These are phyloP conservation scores for Thamnaconus septentrionalis DNA, from an alignment of 2,113 vertebrate genomes.

Conservation along the genomic window DNA sequence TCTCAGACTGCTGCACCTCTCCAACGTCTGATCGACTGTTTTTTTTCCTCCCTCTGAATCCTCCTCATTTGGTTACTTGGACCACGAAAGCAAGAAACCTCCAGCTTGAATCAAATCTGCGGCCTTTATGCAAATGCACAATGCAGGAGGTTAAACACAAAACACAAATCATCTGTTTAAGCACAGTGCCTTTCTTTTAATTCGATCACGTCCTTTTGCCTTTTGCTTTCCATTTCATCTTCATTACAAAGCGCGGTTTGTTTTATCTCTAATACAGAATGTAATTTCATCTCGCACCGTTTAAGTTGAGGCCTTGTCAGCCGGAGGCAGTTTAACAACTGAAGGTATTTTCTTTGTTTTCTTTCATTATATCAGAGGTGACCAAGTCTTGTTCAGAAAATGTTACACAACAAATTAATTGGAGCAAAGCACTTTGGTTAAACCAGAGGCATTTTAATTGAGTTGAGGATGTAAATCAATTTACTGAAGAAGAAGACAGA, in stretches of 20 bases:
- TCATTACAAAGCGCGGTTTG: constrained; percentile 46
- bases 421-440: constrained; percentile 63
- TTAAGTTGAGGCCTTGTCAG: constrained; percentile 54
- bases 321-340: constrained; percentile 53
- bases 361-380: constrained; percentile 69
- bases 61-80: neutral
- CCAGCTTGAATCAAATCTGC: neutral
- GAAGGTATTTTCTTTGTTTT: constrained; percentile 67
- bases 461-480: constrained; percentile 78
- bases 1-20: constrained; percentile 9
- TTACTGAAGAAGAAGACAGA: constrained; percentile 70
- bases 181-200: constrained; percentile 19
- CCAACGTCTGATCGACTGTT: neutral
- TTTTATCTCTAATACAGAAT: constrained; percentile 47
- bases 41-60: neutral
- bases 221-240: constrained; percentile 62
- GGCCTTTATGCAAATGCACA: constrained; percentile 1
- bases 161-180: constrained; percentile 16
- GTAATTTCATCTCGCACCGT: constrained; percentile 51
- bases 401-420: constrained; percentile 76
- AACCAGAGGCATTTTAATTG: constrained; percentile 75
- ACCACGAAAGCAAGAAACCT: neutral
- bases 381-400: constrained; percentile 74
- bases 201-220: constrained; percentile 21
- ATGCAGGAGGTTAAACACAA: constrained; percentile 16